These are phyloP conservation scores for Caradrina kadenii DNA, from an alignment of 2,888 invertebrate species.

Conservation along the genomic window DNA sequence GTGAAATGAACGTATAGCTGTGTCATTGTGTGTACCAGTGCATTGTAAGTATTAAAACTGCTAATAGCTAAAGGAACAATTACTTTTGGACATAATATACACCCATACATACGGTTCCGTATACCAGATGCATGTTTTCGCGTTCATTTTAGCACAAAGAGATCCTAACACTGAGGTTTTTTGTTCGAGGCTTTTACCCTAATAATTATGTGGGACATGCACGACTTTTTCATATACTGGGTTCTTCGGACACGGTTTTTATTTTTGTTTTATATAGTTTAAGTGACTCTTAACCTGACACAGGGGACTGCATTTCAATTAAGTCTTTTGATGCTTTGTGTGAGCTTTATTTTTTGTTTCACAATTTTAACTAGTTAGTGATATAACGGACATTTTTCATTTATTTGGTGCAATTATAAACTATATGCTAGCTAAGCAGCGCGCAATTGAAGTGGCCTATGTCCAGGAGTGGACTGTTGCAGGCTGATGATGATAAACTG, in stretches of 20 bases:
- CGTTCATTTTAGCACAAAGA: constrained; percentile 1
- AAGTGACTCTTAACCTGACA: neutral
- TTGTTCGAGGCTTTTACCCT: neutral
- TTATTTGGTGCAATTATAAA: no score
- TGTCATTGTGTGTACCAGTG: neutral
- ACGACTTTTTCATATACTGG: neutral
- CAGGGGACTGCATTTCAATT: neutral
- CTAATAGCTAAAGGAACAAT: neutral
- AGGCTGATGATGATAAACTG: no score
- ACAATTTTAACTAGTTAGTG: no score
- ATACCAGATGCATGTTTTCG: constrained; percentile 13
- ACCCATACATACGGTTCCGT: neutral
- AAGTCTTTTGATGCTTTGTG: neutral
- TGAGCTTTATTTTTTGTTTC: no score
- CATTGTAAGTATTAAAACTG: neutral
- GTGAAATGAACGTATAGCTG: neutral
- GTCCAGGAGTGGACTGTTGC: no score
- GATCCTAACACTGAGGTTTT: constrained; percentile 17
- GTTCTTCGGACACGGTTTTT: neutral
- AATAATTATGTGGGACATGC: constrained; percentile 3
- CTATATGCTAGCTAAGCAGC: no score
- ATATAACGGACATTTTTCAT: no score
- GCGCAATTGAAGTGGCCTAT: no score
- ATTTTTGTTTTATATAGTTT: neutral
- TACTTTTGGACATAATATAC: neutral